Base-by-base conservation (phyloP, 2,888 invertebrate genomes). In the Agapostemon virescens region DNA sequence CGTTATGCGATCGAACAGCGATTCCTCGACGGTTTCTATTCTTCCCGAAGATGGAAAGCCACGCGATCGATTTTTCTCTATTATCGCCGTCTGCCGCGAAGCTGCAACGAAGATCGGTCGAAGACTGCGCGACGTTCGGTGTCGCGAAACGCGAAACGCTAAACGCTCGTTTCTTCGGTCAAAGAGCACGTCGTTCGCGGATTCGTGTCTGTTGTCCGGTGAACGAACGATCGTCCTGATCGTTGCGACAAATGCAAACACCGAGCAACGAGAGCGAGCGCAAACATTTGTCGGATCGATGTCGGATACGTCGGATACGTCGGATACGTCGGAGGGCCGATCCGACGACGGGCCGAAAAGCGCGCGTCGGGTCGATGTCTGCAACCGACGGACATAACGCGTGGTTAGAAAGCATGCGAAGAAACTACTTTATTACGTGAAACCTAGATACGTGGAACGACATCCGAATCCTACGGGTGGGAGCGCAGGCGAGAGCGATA, bases 351-450 rank as follows among this genome's bases (percentile, higher is more conserved):
- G 63, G 69, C 55, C 4, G 61, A 52, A 83, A 77, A 38, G 40
- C 33, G 42, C 40, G 72, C 58, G 33, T 42, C 52, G n/a, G n/a
- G 11, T 49, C n/a, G n/a, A 33, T 64, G 77, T 78, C 52, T 73
- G 71, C 71, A 75, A 81, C 74, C 69, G 49, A 68, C 52, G 66
- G 79, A 78, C 87, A 87, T 87, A 86, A 89, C 90, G 87, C 89
- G 90, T 90, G 90, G 86, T 89, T 91, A 91, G 91, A 91, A 91
- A 91, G 91, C 91, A 91, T 91, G 90, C 87, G 88, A 90, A 91
- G 91, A 91, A 90, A 91, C 90, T 90, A 77, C 83, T 88, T 87
- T 85, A 88, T 87, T 87, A 87, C 90, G 88, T 88, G 89, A 86
- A 88, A 85, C 86, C 84, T 84, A 84, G 83, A 79, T 86, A 82